Evolutionary conservation across 2,797 vertebrate genomes (phyloP), one percentile per base, ranked within the genome.

Genomic region (Rousettus madagascariensis): DNA sequence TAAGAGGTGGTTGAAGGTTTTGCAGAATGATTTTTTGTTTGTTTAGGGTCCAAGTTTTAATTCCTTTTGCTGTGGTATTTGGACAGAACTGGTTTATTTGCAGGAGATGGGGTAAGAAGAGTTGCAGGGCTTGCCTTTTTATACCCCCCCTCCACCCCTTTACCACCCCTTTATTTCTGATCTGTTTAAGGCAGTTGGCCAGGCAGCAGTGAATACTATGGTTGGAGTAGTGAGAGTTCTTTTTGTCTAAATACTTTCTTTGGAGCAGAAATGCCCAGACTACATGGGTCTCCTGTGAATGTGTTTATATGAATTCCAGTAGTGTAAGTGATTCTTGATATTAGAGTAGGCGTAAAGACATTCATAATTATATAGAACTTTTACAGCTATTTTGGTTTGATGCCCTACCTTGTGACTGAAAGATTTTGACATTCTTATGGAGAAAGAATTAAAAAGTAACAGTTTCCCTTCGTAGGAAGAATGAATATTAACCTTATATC

Each of bases 401-500:
- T 95, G 69, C 30, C 74, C 96, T 96, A 77, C 61, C 75, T 80
- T 79, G 74, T 74, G 38, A 78, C 49, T 83, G 41, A 87, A 84
- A 83, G 36, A 61, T 86, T 94, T 95, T 91, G 69, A 95, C 83
- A 88, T 94, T 28, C 59, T 84, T 55, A 65, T 30, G 30, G 86
- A 75, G 38, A 71, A 96, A 86, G 30, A 38, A 78, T 96, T 86
- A 93, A 91, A 94, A 84, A 82, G 24, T 83, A 78, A 33, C 19
- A 66, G 30, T 38, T 61, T 75, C 5, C 68, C 22, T 94, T 59
- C 65, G 49, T 91, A 13, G 33, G 75, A 72, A 85, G 82, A 89
- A 94, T 77, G 95, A 95, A 89, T 82, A 90, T 79, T 24, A 94
- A 80, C 55, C 91, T 95, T 26, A 65, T 63, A 30, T 95, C 66